Evolutionary conservation across 2,797 vertebrate species (phyloP).

Genomic region (Diplodus puntazzo): DNA sequence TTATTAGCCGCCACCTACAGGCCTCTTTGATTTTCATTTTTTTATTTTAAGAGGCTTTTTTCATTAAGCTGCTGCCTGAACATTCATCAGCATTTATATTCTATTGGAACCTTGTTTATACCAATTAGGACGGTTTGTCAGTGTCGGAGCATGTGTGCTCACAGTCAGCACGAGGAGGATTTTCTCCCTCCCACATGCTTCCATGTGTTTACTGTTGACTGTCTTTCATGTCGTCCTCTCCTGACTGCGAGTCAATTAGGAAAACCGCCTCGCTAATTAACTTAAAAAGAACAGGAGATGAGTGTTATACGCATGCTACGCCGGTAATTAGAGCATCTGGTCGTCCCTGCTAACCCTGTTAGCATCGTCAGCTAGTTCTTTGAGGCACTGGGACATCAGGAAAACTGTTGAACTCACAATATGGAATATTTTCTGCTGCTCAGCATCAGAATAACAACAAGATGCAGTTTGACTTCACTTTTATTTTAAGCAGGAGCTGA

Average conservation of each 20-base stretch:
- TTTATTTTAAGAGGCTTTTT: slow-evolving; percentile 22
- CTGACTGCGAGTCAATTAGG: not conserved
- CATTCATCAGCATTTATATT: slow-evolving; percentile 18
- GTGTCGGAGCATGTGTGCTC: not conserved
- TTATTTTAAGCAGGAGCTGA: too few relatives aligned
- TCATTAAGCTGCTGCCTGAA: slow-evolving; percentile 30
- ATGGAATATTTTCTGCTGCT: too few relatives aligned
- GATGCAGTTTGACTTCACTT: too few relatives aligned
- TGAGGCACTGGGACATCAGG: too few relatives aligned
- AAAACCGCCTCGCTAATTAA: not conserved
- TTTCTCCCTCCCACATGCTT: not conserved
- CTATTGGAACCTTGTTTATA: slow-evolving; percentile 32
- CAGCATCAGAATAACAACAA: too few relatives aligned
- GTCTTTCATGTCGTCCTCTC: not conserved
- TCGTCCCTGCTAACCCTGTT: too few relatives aligned
- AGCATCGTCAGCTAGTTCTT: too few relatives aligned
- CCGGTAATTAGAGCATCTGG: not conserved
- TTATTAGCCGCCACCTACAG: slow-evolving; percentile 18
- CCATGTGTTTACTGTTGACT: not conserved
- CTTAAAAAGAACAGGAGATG: not conserved
- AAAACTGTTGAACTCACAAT: too few relatives aligned
- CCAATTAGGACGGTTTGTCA: slow-evolving; percentile 1
- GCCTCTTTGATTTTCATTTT: slow-evolving; percentile 3
- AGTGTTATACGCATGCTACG: not conserved
- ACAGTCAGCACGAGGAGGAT: not conserved